These are phyloP conservation scores for Helicoverpa zea DNA, from an alignment of 1,140 invertebrate species.

Conservation along the genomic window DNA sequence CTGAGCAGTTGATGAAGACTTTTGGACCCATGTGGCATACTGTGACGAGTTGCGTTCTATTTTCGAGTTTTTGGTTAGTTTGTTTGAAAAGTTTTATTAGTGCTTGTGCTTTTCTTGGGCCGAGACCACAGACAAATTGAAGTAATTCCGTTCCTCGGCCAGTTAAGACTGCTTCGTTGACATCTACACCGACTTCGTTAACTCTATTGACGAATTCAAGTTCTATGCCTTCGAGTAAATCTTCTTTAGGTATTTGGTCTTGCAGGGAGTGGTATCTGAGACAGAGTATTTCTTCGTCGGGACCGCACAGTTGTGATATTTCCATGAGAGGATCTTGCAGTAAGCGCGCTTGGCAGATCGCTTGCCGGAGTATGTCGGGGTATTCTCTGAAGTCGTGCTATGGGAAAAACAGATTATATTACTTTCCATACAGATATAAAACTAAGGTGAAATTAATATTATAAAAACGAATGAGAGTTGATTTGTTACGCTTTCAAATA, in stretches of 20 bases:
- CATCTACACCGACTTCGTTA: constrained; percentile 99
- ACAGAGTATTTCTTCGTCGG: constrained; percentile 98
- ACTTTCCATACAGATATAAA: too few species aligned
- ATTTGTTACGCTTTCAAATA: neutral
- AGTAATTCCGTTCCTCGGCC: constrained; percentile 96
- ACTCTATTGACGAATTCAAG: constrained; percentile 97
- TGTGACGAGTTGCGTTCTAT: constrained; percentile 97
- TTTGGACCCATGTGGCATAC: constrained; percentile 99
- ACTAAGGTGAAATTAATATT: neutral
- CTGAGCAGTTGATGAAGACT: constrained; percentile 99
- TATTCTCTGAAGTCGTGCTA: constrained; percentile 96
- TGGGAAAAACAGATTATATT: constrained; percentile 41
- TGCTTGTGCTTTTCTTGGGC: constrained; percentile 97
- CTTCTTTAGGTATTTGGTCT: constrained; percentile 95
- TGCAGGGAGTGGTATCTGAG: constrained; percentile 96
- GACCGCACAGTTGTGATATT: constrained; percentile 97
- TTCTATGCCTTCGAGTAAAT: constrained; percentile 94
- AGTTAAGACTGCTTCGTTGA: constrained; percentile 96
- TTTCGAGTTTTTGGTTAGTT: constrained; percentile 97
- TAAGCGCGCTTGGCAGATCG: constrained; percentile 96
- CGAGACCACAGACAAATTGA: constrained; percentile 99
- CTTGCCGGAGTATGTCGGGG: constrained; percentile 95
- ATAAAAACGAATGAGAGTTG: too few species aligned
- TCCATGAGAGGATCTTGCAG: constrained; percentile 98
- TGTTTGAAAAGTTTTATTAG: constrained; percentile 97